phyloP scores from a whole-genome alignment of 1,140 invertebrate species.

The Drosophila fuyamai region DNA sequence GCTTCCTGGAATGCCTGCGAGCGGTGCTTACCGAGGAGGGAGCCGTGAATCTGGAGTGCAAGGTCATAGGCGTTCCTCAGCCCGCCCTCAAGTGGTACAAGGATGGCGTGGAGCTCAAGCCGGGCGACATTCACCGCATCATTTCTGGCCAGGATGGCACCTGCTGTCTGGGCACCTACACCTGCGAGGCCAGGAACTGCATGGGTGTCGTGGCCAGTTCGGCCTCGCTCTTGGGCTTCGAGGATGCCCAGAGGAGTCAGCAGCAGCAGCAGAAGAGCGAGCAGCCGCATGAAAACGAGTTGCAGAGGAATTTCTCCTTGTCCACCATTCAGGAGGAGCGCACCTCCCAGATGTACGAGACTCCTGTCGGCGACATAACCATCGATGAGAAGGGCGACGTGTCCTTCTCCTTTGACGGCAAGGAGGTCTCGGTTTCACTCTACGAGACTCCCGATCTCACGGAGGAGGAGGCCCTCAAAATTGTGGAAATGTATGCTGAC shows the following conservation, averaged over 20 bases:
- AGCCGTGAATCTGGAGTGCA: slow-evolving; percentile 96
- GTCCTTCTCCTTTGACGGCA: slow-evolving; percentile 95
- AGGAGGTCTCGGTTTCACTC: slow-evolving; percentile 94
- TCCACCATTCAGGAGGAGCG: slow-evolving; percentile 96
- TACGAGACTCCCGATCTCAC: slow-evolving; percentile 96
- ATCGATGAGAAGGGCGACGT: slow-evolving; percentile 93
- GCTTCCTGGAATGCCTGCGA: slow-evolving; percentile 93
- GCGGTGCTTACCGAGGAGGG: slow-evolving; percentile 94
- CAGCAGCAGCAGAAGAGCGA: slow-evolving; percentile 75
- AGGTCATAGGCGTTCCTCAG: slow-evolving; percentile 96
- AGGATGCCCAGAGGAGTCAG: slow-evolving; percentile 88
- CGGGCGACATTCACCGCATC: slow-evolving; percentile 95
- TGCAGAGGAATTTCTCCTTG: slow-evolving; percentile 91
- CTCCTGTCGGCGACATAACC: slow-evolving; percentile 90
- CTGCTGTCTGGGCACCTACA: slow-evolving; percentile 96
- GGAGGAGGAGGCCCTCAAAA: slow-evolving; percentile 95
- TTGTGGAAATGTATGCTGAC: slow-evolving; percentile 97
- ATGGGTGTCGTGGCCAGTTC: slow-evolving; percentile 96
- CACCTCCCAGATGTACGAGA: slow-evolving; percentile 94
- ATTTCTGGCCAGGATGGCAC: slow-evolving; percentile 95
- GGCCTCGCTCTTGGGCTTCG: slow-evolving; percentile 94
- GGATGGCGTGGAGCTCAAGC: slow-evolving; percentile 94
- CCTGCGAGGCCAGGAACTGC: slow-evolving; percentile 96
- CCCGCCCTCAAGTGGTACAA: slow-evolving; percentile 96
- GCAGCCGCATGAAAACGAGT: slow-evolving; percentile 82